Conservation (phyloP, 30 jellyfish, hydroid and myxozoan species). For the Mastigias papua region DNA sequence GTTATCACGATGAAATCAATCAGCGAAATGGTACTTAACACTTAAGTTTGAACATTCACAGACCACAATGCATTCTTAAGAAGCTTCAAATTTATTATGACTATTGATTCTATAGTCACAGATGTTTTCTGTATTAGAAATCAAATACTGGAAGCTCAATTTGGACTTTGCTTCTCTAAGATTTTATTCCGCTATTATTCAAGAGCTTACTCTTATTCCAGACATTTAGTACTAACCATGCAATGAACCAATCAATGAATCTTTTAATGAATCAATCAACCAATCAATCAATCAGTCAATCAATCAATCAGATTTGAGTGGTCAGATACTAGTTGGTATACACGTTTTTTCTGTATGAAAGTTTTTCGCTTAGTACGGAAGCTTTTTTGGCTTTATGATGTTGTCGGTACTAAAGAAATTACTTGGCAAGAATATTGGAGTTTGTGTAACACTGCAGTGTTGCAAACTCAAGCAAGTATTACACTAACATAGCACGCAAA, state of each 20-base stretch:
- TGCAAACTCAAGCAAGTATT: no score
- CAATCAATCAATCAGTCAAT: no score
- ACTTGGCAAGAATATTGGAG: no score
- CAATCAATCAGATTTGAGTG: no score
- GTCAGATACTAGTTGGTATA: no score
- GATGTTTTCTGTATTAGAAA: conserved; percentile 1
- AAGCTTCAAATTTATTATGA: conserved; percentile 22
- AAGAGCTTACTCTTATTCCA: background rate
- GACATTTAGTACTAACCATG: background rate
- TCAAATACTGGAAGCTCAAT: background rate
- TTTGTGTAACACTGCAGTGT: no score
- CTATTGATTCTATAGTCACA: conserved; percentile 11
- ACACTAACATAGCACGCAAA: no score
- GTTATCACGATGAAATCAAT: conserved; percentile 6
- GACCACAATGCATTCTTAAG: conserved; percentile 16
- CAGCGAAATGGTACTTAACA: conserved; percentile 28
- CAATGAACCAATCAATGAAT: background rate
- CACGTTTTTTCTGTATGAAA: no score
- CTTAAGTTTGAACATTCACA: conserved; percentile 18
- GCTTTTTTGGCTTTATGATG: no score
- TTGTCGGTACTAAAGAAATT: no score
- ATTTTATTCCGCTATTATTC: background rate
- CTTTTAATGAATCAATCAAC: no score
- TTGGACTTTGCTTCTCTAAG: background rate
- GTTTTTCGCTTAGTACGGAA: no score